A percentile compares a stretch with the other conserved stretches of the same genome.
Conservation (phyloP, 2,113 vertebrate genomes). For the Plotosus lineatus region DNA sequence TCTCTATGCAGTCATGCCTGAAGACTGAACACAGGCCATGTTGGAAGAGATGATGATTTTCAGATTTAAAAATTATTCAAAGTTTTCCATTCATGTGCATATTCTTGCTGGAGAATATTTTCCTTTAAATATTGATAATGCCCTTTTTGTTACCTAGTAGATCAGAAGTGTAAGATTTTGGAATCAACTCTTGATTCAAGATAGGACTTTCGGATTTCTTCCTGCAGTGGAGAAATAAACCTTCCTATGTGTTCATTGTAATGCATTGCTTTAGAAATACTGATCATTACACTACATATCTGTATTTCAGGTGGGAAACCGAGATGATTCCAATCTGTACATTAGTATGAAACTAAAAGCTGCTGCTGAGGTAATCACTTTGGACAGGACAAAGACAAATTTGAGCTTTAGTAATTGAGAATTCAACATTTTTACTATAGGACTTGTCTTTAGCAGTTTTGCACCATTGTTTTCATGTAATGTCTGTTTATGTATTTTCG, state of each 20-base stretch:
- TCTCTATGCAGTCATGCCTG: too few relatives aligned
- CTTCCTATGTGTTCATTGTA: not conserved
- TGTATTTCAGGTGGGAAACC: constrained; percentile 85
- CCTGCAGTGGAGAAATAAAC: not conserved
- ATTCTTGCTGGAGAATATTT: too few relatives aligned
- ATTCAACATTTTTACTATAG: not conserved
- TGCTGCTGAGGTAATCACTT: constrained; percentile 84
- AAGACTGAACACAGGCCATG: too few relatives aligned
- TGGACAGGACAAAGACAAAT: too few relatives aligned
- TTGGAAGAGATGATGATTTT: too few relatives aligned
- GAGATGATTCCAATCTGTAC: constrained; percentile 96
- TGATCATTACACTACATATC: not conserved
- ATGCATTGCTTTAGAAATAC: not conserved
- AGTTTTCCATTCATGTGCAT: too few relatives aligned
- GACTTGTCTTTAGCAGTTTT: not conserved
- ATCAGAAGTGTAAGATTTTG: too few relatives aligned
- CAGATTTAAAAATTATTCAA: too few relatives aligned
- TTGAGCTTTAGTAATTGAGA: not conserved
- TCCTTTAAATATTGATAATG: too few relatives aligned
- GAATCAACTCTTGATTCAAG: not conserved
- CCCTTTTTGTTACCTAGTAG: too few relatives aligned
- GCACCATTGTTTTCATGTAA: not conserved
- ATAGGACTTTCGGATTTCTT: not conserved
- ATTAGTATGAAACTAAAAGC: constrained; percentile 97
- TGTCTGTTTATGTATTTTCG: not conserved